These are phyloP conservation scores for Popillia japonica DNA, from an alignment of 1,140 invertebrate species.

Conservation along the genomic window DNA sequence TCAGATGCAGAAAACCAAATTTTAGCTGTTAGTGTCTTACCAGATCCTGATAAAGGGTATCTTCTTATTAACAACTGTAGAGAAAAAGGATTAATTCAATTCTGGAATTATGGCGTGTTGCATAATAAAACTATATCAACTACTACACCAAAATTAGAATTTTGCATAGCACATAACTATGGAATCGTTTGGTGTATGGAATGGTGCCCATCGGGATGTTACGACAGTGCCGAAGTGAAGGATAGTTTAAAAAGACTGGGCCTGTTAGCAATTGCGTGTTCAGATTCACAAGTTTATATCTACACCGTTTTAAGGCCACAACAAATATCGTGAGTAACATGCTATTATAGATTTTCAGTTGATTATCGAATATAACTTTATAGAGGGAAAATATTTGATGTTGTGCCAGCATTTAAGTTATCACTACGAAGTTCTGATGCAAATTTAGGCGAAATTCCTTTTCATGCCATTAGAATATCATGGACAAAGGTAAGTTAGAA, in stretches of 20 bases:
- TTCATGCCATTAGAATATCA: constrained; percentile 55
- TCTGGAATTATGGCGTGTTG: constrained; percentile 67
- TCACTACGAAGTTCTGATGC: constrained; percentile 41
- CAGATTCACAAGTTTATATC: constrained; percentile 69
- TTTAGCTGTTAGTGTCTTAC: constrained; percentile 65
- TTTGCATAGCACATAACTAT: constrained; percentile 69
- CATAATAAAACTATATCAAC: constrained; percentile 50
- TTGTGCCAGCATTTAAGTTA: constrained; percentile 55
- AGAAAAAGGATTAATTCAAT: constrained; percentile 65
- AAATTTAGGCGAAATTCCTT: constrained; percentile 42
- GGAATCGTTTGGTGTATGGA: constrained; percentile 75
- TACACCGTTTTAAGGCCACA: constrained; percentile 68
- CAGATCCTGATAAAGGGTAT: constrained; percentile 61
- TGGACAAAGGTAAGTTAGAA: constrained; percentile 55
- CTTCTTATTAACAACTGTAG: constrained; percentile 56
- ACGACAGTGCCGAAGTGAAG: constrained; percentile 50
- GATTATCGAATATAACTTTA: neutral
- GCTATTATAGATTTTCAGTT: neutral
- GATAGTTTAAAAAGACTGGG: constrained; percentile 65
- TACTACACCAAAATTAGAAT: constrained; percentile 59
- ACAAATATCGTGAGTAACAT: constrained; percentile 35
- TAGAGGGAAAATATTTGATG: constrained; percentile 49
- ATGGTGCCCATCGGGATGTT: constrained; percentile 80
- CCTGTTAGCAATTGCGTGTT: constrained; percentile 73
- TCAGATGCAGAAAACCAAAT: constrained; percentile 60